Conservation (phyloP, 2,113 vertebrate genomes). For the Hemiprocne comata region DNA sequence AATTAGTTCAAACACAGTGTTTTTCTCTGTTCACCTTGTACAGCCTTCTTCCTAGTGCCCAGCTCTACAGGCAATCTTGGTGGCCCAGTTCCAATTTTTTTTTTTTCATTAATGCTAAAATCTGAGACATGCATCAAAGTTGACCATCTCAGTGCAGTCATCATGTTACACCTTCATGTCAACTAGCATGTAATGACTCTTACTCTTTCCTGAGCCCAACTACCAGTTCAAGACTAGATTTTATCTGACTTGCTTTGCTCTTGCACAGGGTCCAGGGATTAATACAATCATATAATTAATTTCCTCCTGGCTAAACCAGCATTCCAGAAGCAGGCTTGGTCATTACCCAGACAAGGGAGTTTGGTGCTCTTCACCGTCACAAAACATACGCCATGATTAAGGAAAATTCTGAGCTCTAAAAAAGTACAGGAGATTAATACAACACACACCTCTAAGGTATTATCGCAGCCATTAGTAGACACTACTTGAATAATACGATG, state of each 20-base stretch:
- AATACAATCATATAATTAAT: neutral
- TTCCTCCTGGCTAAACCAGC: neutral
- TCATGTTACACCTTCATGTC: neutral
- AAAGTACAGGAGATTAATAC: neutral
- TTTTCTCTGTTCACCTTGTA: neutral
- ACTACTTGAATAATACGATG: neutral
- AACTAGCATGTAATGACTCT: neutral
- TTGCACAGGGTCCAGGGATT: neutral
- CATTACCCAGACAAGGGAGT: neutral
- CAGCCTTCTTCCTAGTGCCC: neutral
- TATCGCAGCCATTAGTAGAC: neutral
- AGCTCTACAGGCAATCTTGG: neutral
- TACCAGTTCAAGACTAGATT: neutral
- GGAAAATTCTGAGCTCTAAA: neutral
- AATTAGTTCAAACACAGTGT: neutral
- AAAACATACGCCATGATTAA: neutral
- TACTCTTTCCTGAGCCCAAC: neutral
- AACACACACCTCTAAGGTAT: neutral
- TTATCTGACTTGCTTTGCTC: neutral
- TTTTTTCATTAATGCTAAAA: neutral
- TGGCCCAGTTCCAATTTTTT: neutral
- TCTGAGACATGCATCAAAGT: neutral
- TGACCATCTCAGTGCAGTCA: neutral
- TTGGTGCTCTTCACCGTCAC: neutral
- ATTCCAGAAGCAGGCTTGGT: neutral